Percentiles rank a stretch among this genome's conserved stretches.
phyloP scores from a whole-genome alignment of 2,113 vertebrate species.

The Gorsachius goisagi region DNA sequence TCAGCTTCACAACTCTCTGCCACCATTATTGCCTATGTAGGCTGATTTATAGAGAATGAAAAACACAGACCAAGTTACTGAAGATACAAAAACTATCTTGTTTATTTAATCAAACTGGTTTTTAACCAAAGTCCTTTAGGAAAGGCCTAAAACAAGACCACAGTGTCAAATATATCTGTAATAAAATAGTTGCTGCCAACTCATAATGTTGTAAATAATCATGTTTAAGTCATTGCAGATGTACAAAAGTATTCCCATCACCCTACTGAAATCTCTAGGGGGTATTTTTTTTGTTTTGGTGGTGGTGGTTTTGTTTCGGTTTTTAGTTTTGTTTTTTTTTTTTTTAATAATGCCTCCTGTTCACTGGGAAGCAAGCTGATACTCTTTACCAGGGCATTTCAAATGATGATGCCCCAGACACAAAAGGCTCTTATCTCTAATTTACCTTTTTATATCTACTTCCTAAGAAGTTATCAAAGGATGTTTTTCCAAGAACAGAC shows the following conservation, averaged over 20 bases:
- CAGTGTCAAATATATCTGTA: background rate
- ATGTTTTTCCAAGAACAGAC: background rate
- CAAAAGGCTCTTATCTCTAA: background rate
- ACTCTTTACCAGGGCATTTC: background rate
- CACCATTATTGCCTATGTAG: background rate
- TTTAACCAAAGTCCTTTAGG: background rate
- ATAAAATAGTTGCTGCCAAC: background rate
- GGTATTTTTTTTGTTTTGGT: background rate
- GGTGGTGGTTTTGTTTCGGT: too few species aligned
- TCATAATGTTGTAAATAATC: background rate
- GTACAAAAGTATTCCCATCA: background rate
- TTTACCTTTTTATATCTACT: background rate
- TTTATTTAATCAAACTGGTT: background rate
- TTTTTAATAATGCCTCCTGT: background rate
- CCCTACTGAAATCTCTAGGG: background rate
- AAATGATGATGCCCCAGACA: background rate
- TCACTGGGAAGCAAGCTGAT: background rate
- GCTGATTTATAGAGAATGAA: background rate
- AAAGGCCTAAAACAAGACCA: background rate
- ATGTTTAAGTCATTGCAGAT: background rate
- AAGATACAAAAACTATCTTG: background rate
- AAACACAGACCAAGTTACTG: background rate
- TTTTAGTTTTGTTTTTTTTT: too few species aligned
- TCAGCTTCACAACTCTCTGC: background rate
- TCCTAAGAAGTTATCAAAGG: background rate